Base-by-base conservation (phyloP, 2,797 vertebrate genomes). In the Clarias pachynema region DNA sequence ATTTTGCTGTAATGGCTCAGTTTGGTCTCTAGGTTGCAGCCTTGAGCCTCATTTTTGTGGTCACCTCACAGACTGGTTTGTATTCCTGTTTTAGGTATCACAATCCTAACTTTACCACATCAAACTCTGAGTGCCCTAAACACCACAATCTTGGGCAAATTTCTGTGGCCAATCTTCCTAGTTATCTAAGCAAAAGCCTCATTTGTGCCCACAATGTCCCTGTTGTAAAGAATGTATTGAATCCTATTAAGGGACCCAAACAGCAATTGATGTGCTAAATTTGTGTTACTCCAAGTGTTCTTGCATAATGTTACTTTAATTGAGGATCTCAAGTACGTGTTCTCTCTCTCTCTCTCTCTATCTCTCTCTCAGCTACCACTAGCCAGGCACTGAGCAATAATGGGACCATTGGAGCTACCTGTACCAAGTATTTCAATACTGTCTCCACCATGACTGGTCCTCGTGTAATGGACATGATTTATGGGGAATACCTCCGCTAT, bases 11-110 rank as follows among this genome's bases (percentile, higher is more conserved):
- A 89, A 90, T 90, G 83, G 80, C 75, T 56, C 18, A 18, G 24
- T 5, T 0, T 5, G 6, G 79, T 87, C 94, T 88, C 68, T 74
- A 90, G 94, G 86, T 86, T 93, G 91, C 91, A 88, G 89, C 89
- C 77, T 91, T 94, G 93, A 40, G 85, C 81, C 70, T 87, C 12
- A 53, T 82, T 5, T 69, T 49, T 44, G 24, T 53, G 57, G 72
- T 72, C 24, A 59, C 86, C 3, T 60, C 88, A 90, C 4, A 82
- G 0, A 20, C 1, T 2, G 89, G 90, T 91, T 89, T 82, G 78
- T 53, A 56, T 29, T 72, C 22, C 10, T 44, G 9, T 1, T 44
- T 72, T 22, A n/a, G 22, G 10, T 73, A 49, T n/a, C 5, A 24
- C 22, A 34, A 20, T 72, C 15, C 5, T 16, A 53, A 53, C 10